Conservation (phyloP, 1,140 invertebrate genomes). For the Drosophila suzukii region DNA sequence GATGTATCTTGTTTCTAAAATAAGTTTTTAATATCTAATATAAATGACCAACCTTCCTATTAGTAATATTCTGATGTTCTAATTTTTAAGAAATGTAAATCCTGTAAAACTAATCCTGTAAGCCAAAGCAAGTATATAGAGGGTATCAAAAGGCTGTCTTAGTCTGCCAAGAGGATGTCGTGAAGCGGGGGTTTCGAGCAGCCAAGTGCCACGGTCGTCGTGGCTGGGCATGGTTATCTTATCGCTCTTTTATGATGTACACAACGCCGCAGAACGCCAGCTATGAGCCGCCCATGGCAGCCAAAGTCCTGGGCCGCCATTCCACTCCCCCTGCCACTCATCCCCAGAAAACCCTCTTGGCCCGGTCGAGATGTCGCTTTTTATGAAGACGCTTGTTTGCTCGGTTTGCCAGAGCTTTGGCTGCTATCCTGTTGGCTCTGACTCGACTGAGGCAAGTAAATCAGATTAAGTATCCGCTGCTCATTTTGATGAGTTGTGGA, state of each 20-base stretch:
- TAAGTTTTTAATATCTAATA: no score
- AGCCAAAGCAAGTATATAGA: not conserved
- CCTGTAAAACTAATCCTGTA: not conserved
- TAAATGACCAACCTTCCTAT: no score
- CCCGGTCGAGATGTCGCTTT: constrained; percentile 64
- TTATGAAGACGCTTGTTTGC: constrained; percentile 82
- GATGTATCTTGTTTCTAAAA: no score
- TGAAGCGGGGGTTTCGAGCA: constrained; percentile 18
- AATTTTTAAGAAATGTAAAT: not conserved
- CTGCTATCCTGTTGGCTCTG: constrained; percentile 30
- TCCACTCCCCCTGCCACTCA: not conserved
- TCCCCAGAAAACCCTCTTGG: constrained; percentile 7
- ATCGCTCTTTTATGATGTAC: constrained; percentile 81
- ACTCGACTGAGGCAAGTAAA: constrained; percentile 70
- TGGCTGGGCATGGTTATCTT: constrained; percentile 63
- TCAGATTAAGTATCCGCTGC: constrained; percentile 82
- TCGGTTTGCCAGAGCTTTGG: constrained; percentile 51
- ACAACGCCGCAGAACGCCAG: constrained; percentile 64
- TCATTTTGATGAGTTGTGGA: constrained; percentile 76
- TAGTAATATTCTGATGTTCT: not conserved
- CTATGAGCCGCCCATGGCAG: constrained; percentile 58
- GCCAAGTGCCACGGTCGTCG: constrained; percentile 58
- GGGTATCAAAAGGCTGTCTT: constrained; percentile 16
- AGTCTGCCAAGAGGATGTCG: not conserved
- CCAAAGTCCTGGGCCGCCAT: constrained; percentile 12